Evolutionary conservation across 2,113 vertebrate species (phyloP), one percentile per base, ranked within the genome.

Genomic region (Pterophyllum scalare): DNA sequence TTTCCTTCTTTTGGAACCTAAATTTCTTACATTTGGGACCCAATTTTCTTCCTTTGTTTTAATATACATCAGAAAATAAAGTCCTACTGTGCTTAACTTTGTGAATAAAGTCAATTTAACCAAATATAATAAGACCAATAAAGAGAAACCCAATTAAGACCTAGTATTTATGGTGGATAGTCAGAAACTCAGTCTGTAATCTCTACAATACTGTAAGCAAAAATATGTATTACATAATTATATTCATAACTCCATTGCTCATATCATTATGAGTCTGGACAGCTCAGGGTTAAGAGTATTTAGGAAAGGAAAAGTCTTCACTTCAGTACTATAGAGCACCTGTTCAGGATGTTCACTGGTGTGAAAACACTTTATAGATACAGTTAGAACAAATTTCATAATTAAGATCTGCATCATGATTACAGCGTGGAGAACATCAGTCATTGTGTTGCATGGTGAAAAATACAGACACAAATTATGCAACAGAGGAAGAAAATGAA

Each of bases 401-500:
- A 88, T 81, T 62, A 80, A 82, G 80, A 77, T 85, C 81, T 85
- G 76, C 14, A 59, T 70, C 31, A 38, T 84, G 75, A 85, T 58
- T 76, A 82, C 49, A 5, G 80, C 83, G 79, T n/a, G 31, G 76
- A 81, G 77, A 77, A 76, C 87, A 80, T 86, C 57, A 75, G 74
- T 40, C 59, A 24, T n/a, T 58, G 77, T 70, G 76, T 78, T 87
- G 60, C 33, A 67, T 54, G 77, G 76, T 65, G 77, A 86, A 81
- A 70, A 77, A 76, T 78, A 77, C 43, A 59, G 46, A 49, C 57
- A 87, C 92, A 82, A 89, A 92, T 90, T 86, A 91, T 90, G 84
- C 84, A 94, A 77, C 75, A 83, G 24, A 76, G 10, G 52, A 59
- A 52, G 70, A 88, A 74, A 67, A 79, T 80, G 61, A 52, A 87